Percentiles rank a stretch among this genome's conserved stretches.
Conservation (phyloP, 2,113 vertebrate genomes). For the Thinocorus orbignyianus region DNA sequence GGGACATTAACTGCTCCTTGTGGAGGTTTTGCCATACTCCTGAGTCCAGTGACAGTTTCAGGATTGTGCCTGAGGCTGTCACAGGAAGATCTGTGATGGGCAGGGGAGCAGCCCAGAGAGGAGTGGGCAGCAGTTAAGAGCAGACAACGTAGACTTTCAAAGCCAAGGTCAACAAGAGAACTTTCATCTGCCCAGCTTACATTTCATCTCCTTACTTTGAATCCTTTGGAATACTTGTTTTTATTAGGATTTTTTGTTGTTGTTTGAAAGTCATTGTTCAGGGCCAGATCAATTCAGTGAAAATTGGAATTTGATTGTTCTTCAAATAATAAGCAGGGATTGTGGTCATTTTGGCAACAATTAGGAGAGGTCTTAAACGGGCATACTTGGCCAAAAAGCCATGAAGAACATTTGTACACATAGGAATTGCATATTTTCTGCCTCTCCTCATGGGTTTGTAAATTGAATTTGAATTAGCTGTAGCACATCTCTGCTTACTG, state of each 20-base stretch:
- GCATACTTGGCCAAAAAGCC: background rate
- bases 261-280: background rate
- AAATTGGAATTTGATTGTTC: background rate
- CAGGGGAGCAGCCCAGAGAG: background rate
- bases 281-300: background rate
- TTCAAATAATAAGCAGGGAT: background rate
- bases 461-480: background rate
- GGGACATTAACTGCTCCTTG: background rate
- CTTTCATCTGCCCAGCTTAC: background rate
- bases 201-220: background rate
- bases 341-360: background rate
- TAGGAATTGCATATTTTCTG: background rate
- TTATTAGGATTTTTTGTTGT: background rate
- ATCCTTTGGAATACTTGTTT: background rate
- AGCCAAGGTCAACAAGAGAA: too few species aligned
- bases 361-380: background rate
- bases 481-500: background rate
- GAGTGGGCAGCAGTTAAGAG: background rate
- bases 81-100: background rate
- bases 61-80: background rate
- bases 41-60: background rate
- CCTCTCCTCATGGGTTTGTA: background rate
- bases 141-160: background rate
- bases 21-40: background rate
- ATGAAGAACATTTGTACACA: background rate